Evolutionary conservation across 2,888 invertebrate species (phyloP).

Genomic region (Hypercompe scribonia): DNA sequence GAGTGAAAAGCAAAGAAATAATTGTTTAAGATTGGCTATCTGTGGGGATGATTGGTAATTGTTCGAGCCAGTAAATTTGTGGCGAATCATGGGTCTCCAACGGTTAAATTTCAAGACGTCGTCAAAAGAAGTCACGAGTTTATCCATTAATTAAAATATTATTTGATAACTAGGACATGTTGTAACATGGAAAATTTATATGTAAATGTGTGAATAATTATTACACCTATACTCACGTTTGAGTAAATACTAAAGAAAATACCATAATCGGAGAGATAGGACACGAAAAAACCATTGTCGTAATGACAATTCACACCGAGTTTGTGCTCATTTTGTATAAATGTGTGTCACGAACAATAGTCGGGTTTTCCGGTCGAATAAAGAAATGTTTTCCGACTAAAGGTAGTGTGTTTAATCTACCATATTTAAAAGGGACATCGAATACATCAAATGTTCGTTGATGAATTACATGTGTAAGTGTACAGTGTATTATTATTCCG

Average conservation of each 20-base stretch:
- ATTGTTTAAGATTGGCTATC: too few species aligned
- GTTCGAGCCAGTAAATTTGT: too few species aligned
- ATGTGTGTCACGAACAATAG: constrained; percentile 56
- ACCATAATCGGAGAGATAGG: constrained; percentile 13
- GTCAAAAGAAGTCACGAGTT: not conserved
- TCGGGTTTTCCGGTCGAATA: constrained; percentile 38
- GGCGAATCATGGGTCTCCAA: too few species aligned
- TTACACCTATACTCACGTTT: not conserved
- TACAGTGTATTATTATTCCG: not conserved
- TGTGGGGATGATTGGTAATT: too few species aligned
- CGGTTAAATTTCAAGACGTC: not conserved
- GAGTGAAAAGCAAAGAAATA: too few species aligned
- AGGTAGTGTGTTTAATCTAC: constrained; percentile 15
- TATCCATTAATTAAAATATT: not conserved
- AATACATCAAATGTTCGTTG: not conserved
- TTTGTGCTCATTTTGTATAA: constrained; percentile 31
- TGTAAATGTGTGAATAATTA: not conserved
- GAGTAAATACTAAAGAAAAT: constrained; percentile 19
- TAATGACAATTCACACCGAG: constrained; percentile 20
- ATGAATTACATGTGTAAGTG: constrained; percentile 17
- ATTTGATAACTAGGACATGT: not conserved
- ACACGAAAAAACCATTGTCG: constrained; percentile 32
- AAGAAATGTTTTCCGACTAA: constrained; percentile 29
- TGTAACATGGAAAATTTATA: not conserved
- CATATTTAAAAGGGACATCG: constrained; percentile 15